Evolutionary conservation across 2,797 vertebrate genomes (phyloP).

Genomic region (Neomorphus geoffroyi): DNA sequence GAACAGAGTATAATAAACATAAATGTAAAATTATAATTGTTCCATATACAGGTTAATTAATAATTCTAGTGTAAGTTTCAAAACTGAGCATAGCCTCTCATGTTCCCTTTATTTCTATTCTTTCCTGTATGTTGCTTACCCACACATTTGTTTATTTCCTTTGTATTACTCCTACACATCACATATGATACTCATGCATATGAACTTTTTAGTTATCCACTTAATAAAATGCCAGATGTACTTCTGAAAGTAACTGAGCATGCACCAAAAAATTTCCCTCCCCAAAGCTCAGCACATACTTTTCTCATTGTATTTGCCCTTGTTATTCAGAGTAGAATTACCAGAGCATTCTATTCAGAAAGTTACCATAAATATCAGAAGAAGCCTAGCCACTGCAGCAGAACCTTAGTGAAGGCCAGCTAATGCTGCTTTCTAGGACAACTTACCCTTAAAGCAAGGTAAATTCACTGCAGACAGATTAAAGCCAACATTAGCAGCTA

Average conservation of each 20-base stretch:
- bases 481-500: background rate
- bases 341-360: background rate
- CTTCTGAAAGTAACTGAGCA: background rate
- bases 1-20: background rate
- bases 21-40: background rate
- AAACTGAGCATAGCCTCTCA: background rate
- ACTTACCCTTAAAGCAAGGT: background rate
- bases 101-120: background rate
- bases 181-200: background rate
- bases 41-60: background rate
- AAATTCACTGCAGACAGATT: background rate
- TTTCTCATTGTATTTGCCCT: background rate
- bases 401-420: background rate
- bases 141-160: background rate
- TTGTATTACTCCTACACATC: background rate
- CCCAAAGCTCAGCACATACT: background rate
- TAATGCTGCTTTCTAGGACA: background rate
- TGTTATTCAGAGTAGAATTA: background rate
- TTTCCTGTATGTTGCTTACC: background rate
- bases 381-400: fast-evolving
- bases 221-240: background rate
- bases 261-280: background rate
- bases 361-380: background rate
- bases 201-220: background rate
- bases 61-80: background rate